A percentile compares a stretch with the other conserved stretches of the same genome.
Evolutionary conservation across 1,140 invertebrate species (phyloP).

Genomic region (Oppia nitens): DNA sequence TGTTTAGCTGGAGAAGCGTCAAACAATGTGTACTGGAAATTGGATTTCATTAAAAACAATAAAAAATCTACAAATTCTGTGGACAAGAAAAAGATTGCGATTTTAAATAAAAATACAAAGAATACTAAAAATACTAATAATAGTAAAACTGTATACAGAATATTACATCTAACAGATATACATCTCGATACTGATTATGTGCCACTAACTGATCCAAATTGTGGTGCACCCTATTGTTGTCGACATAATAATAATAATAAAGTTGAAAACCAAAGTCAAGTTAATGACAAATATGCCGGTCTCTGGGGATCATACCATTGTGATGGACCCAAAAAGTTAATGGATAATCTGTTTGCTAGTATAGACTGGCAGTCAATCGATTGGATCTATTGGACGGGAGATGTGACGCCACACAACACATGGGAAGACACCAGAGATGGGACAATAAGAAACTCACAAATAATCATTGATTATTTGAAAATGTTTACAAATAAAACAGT

Average conservation of each 20-base stretch:
- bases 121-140: not conserved
- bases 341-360: conserved; percentile 74
- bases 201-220: conserved; percentile 72
- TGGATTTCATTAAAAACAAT: not conserved
- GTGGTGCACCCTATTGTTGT: conserved; percentile 74
- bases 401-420: conserved; percentile 84
- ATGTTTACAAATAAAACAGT: conserved; percentile 66
- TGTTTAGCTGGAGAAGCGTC: not conserved
- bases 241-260: conserved; percentile 36
- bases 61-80: no score
- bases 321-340: conserved; percentile 67
- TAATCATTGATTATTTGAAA: conserved; percentile 61
- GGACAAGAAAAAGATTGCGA: no score
- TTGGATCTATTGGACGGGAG: conserved; percentile 92
- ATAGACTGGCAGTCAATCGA: conserved; percentile 85
- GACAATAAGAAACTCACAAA: conserved; percentile 65
- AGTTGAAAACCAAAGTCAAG: no score
- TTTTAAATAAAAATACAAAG: not conserved
- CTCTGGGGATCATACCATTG: conserved; percentile 77
- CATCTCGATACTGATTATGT: conserved; percentile 82
- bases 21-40: conserved; percentile 2
- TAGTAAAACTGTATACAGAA: conserved; percentile 37
- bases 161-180: conserved; percentile 77
- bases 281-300: conserved; percentile 55
- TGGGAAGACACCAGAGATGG: conserved; percentile 87